A percentile compares a stretch with the other conserved stretches of the same genome.
Conservation (phyloP, 2,888 invertebrate species). For the Melinaea marsaeus region DNA sequence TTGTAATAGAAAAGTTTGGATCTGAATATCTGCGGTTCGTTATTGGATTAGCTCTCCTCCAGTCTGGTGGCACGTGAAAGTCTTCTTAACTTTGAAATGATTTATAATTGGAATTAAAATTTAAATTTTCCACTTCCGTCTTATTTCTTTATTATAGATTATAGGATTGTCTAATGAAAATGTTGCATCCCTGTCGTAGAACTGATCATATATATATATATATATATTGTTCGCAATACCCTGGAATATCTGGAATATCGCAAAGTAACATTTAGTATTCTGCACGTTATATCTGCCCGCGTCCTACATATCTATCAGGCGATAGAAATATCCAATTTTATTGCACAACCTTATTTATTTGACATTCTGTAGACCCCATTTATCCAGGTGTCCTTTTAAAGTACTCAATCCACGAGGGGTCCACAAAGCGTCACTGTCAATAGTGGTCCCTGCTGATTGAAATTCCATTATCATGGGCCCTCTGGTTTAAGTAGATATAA, state of each 20-base stretch:
- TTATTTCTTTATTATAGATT: background rate
- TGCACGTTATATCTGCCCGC: background rate
- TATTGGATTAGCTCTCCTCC: conserved; percentile 24
- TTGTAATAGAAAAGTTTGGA: conserved; percentile 63
- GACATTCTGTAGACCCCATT: conserved; percentile 20
- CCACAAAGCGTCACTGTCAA: conserved; percentile 32
- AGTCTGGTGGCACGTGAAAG: conserved; percentile 19
- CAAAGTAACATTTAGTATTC: background rate
- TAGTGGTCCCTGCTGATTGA: conserved; percentile 58
- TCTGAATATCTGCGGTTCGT: conserved; percentile 22
- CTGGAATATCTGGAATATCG: background rate
- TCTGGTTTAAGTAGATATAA: conserved; percentile 60
- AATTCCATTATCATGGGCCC: conserved; percentile 73
- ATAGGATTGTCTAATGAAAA: background rate
- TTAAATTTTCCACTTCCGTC: background rate
- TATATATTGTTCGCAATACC: too few relatives aligned
- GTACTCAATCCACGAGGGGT: conserved; percentile 34
- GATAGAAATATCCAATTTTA: conserved; percentile 8
- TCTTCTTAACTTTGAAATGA: conserved; percentile 5
- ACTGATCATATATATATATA: too few relatives aligned
- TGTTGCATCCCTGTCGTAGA: too few relatives aligned
- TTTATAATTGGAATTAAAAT: conserved; percentile 12
- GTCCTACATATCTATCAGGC: conserved; percentile 5
- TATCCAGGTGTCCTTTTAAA: conserved; percentile 27
- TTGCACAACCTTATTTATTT: conserved; percentile 11